Base-by-base conservation (phyloP, 2,888 invertebrate genomes). In the Ptychoptera albimana region DNA sequence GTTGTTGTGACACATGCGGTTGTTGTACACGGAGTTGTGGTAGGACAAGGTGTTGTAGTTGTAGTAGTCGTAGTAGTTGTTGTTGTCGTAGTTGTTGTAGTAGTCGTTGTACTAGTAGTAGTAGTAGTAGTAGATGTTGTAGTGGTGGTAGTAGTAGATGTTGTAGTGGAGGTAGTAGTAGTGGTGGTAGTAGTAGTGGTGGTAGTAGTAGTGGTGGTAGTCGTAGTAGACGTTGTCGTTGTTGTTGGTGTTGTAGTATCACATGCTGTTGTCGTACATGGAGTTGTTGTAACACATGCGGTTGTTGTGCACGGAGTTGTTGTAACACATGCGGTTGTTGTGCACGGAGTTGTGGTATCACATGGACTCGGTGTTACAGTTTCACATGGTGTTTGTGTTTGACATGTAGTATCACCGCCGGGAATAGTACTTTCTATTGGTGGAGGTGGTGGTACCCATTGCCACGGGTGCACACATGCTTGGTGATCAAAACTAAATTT, bases 401-500 rank as follows among this genome's bases (percentile, higher is more conserved):
- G 23, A 23, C 23, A 23, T 23, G 23, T 23, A 5, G 23, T 13
- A 38, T 6, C 29, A 37, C 10, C 11, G 15, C 30, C 9, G 43
- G n/a, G 2, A 11, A 5, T n/a, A 8, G 16, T 14, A 41, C 7
- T 11, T 6, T 16, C 34, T 7, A 15, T 10, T 35, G 39, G 39
- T 34, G 34, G 39, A 10, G 10, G 42, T 40, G 45, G 43, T 34
- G 43, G 30, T 10, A 35, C 29, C 50, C 50, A 48, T 10, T 44
- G 42, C 34, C 34, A 41, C 8, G 46, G 45, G 12, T 32, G 39
- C 6, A 47, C 48, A 46, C 64, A 64, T 31, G 53, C 46, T 50
- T 64, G 64, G 44, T 60, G 54, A 14, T 57, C 58, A 43, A 57
- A 64, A 36, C 57, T 54, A 50, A 64, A 64, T 2, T 58, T 47